Evolutionary conservation across 2,888 invertebrate genomes (phyloP).

Genomic region (Meta bourneti): DNA sequence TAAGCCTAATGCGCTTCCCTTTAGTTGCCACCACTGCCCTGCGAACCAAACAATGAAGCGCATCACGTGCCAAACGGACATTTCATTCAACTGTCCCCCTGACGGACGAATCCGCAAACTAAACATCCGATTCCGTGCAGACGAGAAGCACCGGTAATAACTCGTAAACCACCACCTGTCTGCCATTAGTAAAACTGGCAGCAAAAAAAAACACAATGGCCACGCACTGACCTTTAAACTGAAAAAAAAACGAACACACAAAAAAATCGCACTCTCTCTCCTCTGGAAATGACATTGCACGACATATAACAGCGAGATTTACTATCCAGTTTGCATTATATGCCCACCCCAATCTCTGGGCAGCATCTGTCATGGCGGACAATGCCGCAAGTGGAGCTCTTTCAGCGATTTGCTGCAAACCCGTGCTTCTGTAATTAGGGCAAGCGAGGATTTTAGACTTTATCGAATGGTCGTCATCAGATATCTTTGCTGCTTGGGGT

Average conservation of each 20-base stretch:
- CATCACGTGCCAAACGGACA: background rate
- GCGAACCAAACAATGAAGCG: background rate
- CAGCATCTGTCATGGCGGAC: background rate
- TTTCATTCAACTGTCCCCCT: background rate
- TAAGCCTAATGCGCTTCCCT: background rate
- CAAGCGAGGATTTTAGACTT: constrained; percentile 37
- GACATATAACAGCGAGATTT: constrained; percentile 18
- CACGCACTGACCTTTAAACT: constrained; percentile 49
- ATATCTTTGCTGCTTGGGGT: constrained; percentile 8
- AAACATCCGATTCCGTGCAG: constrained; percentile 22
- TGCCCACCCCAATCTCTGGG: background rate
- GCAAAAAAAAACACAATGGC: constrained; percentile 29
- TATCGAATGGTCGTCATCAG: constrained; percentile 29
- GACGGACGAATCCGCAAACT: no score
- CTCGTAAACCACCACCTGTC: constrained; percentile 43
- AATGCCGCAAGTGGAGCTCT: background rate
- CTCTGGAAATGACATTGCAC: constrained; percentile 52
- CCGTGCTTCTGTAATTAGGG: constrained; percentile 35
- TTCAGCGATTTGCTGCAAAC: constrained; percentile 23
- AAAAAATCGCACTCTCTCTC: constrained; percentile 11
- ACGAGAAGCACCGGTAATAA: constrained; percentile 16
- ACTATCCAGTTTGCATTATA: background rate
- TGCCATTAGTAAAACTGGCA: constrained; percentile 11
- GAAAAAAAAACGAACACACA: constrained; percentile 10
- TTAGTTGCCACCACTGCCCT: background rate